These are phyloP conservation scores for Albula goreensis DNA, from an alignment of 2,113 vertebrate species.

Conservation along the genomic window DNA sequence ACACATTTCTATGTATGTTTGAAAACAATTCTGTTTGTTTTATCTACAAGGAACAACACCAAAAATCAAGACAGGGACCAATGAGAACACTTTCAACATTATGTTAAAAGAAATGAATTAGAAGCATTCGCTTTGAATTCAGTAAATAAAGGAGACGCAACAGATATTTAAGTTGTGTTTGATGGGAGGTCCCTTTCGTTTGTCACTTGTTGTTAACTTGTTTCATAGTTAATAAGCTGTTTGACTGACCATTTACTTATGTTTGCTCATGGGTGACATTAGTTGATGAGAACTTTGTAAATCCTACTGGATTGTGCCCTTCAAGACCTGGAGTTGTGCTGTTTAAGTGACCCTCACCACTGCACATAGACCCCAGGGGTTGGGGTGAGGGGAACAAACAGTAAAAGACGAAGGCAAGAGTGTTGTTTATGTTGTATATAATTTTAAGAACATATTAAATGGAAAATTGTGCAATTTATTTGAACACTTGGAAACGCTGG, in stretches of 20 bases:
- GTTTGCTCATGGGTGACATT: not conserved
- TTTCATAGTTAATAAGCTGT: not conserved
- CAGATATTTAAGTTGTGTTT: not conserved
- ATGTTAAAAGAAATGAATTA: not conserved
- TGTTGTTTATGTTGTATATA: not conserved
- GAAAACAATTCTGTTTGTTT: not conserved
- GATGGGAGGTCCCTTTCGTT: not conserved
- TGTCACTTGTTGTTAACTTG: not conserved
- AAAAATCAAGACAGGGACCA: not conserved
- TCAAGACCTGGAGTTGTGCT: not conserved
- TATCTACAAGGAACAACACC: not conserved
- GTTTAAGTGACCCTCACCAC: not conserved
- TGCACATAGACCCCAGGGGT: slow-evolving; percentile 1
- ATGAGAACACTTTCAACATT: too few relatives aligned
- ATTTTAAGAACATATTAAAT: slow-evolving; percentile 45
- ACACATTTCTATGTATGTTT: not conserved
- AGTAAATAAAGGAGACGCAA: not conserved
- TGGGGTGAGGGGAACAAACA: not conserved
- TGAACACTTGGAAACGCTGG: slow-evolving; percentile 44
- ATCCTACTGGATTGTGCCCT: not conserved
- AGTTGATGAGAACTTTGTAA: not conserved
- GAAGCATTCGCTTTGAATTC: not conserved
- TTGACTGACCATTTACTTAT: not conserved
- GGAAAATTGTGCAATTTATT: slow-evolving; percentile 44
- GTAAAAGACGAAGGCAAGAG: not conserved